Evolutionary conservation across 2,888 invertebrate species (phyloP).

Genomic region (Lampropteryx suffumata): DNA sequence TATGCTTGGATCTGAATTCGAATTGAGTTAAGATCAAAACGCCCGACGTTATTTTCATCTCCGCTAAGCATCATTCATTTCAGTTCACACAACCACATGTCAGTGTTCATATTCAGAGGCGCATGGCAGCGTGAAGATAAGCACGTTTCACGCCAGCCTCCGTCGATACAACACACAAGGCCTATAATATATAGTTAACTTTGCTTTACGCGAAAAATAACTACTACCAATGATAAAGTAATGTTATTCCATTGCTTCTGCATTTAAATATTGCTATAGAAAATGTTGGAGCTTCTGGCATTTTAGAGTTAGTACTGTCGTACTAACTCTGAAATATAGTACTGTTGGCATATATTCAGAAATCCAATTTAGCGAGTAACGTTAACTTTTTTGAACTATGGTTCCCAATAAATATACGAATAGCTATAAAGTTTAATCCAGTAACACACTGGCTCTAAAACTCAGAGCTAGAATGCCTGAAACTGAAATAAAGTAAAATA

Average conservation of each 20-base stretch:
- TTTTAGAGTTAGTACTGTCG: too few relatives aligned
- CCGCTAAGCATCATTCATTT: slow-evolving; percentile 9
- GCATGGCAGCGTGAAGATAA: slow-evolving; percentile 39
- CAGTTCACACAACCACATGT: background rate
- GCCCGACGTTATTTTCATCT: background rate
- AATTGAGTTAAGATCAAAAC: background rate
- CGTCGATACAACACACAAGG: background rate
- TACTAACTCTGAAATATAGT: too few relatives aligned
- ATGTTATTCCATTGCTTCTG: too few relatives aligned
- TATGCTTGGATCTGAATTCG: too few relatives aligned
- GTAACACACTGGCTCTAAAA: background rate
- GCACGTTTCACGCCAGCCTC: slow-evolving; percentile 38
- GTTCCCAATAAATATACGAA: background rate
- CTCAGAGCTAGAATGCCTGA: background rate
- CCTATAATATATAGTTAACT: background rate
- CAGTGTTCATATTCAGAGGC: slow-evolving; percentile 15
- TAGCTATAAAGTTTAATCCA: background rate
- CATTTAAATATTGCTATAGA: too few relatives aligned
- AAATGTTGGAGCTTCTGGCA: too few relatives aligned
- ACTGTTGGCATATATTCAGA: too few relatives aligned
- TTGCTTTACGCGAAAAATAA: too few relatives aligned
- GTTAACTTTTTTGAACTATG: too few relatives aligned
- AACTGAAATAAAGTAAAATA: background rate
- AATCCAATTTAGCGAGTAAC: too few relatives aligned
- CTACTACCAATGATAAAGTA: too few relatives aligned